Base-by-base conservation (phyloP, 53 echinoderm and acorn worm genomes). In the Mesocentrotus franciscanus region DNA sequence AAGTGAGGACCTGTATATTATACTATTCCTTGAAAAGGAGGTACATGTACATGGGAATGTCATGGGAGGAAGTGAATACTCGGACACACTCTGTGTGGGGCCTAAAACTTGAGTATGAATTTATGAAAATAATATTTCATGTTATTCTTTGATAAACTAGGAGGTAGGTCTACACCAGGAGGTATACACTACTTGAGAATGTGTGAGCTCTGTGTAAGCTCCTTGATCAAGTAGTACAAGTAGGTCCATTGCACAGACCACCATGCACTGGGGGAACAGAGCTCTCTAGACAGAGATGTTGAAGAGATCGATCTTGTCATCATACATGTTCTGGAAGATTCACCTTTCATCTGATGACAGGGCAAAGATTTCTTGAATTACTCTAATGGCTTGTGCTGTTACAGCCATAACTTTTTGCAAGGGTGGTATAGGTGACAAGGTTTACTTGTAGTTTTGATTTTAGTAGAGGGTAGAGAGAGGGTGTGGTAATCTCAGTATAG, bases 221-320 rank as follows among this genome's bases (percentile, higher is more conserved):
- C 6, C 49, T 49, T 49, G 49, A 49, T 49, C 49, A 49, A 49
- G 49, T 2, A n/a, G n/a, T n/a, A n/a, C n/a, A 49, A 49, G 39
- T 39, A 39, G 39, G 39, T 39, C 39, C 39, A 39, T 39, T 39
- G 39, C 3, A 49, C 81, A 81, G 81, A 81, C 81, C 81, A 81
- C 81, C 81, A 64, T 64, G 64, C 20, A 81, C 16, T 20, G 33
- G 42, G 36, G 36, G 6, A 12, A 42, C 15, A 1, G 22, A 49
- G 3, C 49, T 49, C 49, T 49, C 49, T 49, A 81, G 36, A 81
- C 78, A 42, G 9, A 39, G 39, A 17, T 22, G 42, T 42, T 81
- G 39, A 81, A 39, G 36, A 81, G 36, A 81, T 20, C 81, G 42
- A 20, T 81, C 22, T 81, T 81, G 81, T 81, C 81, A 81, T 81